Percentiles rank a stretch among this genome's conserved stretches.
Conservation (phyloP, 2,888 invertebrate genomes). For the Stenodema calcarata region DNA sequence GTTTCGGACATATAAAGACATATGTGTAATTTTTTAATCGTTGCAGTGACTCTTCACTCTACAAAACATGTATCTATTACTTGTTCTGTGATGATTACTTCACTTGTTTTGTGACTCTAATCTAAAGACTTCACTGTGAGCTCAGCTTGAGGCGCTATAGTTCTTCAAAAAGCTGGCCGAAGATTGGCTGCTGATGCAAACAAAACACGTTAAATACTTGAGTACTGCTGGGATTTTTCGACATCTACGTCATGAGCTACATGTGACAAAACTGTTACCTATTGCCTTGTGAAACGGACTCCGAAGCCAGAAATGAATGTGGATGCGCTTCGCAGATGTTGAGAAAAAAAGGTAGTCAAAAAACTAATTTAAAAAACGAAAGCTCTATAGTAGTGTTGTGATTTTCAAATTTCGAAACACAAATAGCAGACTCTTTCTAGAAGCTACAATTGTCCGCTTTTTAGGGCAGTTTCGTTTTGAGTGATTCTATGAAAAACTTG, state of each 20-base stretch:
- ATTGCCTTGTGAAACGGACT: background rate
- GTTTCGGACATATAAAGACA: too few relatives aligned
- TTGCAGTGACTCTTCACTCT: too few relatives aligned
- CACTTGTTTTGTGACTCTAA: too few relatives aligned
- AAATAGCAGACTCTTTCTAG: background rate
- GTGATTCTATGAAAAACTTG: constrained; percentile 20
- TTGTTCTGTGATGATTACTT: background rate
- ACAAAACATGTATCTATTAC: too few relatives aligned
- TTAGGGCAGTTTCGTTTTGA: background rate
- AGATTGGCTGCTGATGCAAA: background rate
- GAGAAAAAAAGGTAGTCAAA: background rate
- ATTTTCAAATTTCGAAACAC: background rate
- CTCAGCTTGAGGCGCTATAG: background rate
- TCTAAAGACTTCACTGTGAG: background rate
- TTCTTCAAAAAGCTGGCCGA: background rate
- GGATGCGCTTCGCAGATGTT: background rate
- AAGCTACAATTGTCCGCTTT: background rate
- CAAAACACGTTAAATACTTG: background rate
- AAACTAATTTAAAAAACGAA: background rate
- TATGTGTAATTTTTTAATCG: too few relatives aligned
- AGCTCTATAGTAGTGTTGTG: background rate
- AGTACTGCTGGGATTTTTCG: background rate
- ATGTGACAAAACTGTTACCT: too few relatives aligned
- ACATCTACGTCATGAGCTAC: background rate
- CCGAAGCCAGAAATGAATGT: background rate